Evolutionary conservation across 2,888 invertebrate species (phyloP), one percentile per base, ranked within the genome.

Genomic region (Caenorhabditis doughertyi): DNA sequence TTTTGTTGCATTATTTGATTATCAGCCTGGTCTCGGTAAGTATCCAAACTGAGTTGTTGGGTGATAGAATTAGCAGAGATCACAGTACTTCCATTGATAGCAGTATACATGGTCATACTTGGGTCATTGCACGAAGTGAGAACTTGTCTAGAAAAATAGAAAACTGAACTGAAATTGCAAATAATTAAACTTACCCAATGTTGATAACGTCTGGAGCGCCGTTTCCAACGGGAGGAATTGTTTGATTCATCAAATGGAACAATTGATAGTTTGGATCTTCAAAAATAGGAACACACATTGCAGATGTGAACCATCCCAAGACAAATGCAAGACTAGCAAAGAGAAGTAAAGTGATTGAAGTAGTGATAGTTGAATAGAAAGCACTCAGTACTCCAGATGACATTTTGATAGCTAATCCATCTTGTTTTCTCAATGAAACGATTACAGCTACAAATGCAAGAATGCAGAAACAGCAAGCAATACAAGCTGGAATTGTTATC

Each of bases 301-400:
- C 86, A 5, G 86, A 84, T 21, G 81, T 79, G 21, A 77, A 55
- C 86, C 86, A 86, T 49, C 86, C 86, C 18, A 67, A 68, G 27
- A 86, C 82, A 53, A 86, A 86, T 2, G 64, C 60, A 23, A 67
- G 9, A 51, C 82, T 83, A n/a, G 82, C 47, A 23, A 77, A 32
- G 3, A 68, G 25, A 7, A 82, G 32, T 11, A 73, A 44, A 16
- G 35, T 35, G n/a, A 82, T 82, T 1, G 77, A 56, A 53, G 68
- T 27, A 23, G 51, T 18, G 29, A 77, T 77, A 16, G 72, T 56
- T 9, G 47, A 44, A 56, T 82, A 82, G 68, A 82, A 82, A 9
- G 39, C n/a, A 42, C 47, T 42, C 16, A 82, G 32, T 13, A 77
- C 51, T 3, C 44, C 42, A 0, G 62, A 3, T 0, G 72, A 51